Evolutionary conservation across 2,797 vertebrate genomes (phyloP).

Genomic region (Lacerta agilis): DNA sequence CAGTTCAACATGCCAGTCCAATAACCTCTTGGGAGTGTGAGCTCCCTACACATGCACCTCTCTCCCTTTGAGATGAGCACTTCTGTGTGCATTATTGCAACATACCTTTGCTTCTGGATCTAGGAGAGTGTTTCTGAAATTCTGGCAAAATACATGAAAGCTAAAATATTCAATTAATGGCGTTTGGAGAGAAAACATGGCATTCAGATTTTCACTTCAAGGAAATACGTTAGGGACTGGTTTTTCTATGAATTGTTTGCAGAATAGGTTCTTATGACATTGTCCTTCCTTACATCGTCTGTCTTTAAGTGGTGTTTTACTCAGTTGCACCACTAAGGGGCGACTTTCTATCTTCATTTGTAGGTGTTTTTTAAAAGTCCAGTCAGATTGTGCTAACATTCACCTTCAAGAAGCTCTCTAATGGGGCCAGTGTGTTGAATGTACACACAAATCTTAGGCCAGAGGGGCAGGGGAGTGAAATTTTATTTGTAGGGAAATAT

Average conservation of each 20-base stretch:
- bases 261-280: neutral
- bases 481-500: neutral
- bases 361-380: slow-evolving; percentile 1
- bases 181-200: too few species aligned
- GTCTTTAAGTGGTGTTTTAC: slow-evolving; percentile 17
- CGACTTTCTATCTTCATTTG: slow-evolving; percentile 21
- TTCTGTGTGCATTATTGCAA: too few species aligned
- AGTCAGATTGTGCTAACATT: neutral
- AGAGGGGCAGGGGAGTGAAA: neutral
- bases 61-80: neutral
- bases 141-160: neutral
- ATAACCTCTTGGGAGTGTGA: neutral
- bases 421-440: neutral
- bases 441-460: neutral
- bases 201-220: too few species aligned
- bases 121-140: neutral
- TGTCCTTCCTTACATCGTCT: neutral
- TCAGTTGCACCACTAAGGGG: neutral
- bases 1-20: too few species aligned
- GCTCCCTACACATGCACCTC: neutral
- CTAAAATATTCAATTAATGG: neutral
- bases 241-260: too few species aligned
- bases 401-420: neutral
- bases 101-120: neutral
- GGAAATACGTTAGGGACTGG: too few species aligned